phyloP scores from a whole-genome alignment of 2,797 vertebrate genomes.

The Morus bassanus region DNA sequence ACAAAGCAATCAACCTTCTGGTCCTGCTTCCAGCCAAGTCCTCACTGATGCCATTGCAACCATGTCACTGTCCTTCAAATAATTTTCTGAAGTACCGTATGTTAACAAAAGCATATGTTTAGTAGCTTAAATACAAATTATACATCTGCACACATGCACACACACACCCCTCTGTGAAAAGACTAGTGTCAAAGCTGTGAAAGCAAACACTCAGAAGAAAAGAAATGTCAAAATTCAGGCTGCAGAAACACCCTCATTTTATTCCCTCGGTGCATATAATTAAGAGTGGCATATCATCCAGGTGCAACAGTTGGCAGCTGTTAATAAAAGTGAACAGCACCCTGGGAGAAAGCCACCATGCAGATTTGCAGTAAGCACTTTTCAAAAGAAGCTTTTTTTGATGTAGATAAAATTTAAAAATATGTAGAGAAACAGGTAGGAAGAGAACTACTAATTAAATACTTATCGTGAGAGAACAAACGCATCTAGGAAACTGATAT shows the following conservation, averaged over 20 bases:
- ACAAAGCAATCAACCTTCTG: background rate
- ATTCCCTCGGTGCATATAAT: background rate
- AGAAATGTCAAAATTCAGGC: background rate
- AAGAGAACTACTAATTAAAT: slow-evolving; percentile 15
- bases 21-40: background rate
- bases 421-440: background rate
- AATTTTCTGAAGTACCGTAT: background rate
- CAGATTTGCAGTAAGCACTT: background rate
- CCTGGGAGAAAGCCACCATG: slow-evolving; percentile 6
- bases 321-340: slow-evolving; percentile 37
- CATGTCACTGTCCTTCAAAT: background rate
- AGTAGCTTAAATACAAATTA: background rate
- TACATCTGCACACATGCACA: background rate
- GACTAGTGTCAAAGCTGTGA: background rate
- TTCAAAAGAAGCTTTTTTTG: background rate
- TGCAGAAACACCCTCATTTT: background rate
- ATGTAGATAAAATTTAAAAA: background rate
- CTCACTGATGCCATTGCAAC: background rate
- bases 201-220: background rate
- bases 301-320: slow-evolving; percentile 39
- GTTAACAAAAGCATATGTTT: background rate
- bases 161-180: background rate
- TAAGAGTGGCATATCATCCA: background rate
- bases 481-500: background rate
- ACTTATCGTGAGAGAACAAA: background rate